phyloP scores from a whole-genome alignment of 2,797 vertebrate genomes.

The Tarsius wallacei region DNA sequence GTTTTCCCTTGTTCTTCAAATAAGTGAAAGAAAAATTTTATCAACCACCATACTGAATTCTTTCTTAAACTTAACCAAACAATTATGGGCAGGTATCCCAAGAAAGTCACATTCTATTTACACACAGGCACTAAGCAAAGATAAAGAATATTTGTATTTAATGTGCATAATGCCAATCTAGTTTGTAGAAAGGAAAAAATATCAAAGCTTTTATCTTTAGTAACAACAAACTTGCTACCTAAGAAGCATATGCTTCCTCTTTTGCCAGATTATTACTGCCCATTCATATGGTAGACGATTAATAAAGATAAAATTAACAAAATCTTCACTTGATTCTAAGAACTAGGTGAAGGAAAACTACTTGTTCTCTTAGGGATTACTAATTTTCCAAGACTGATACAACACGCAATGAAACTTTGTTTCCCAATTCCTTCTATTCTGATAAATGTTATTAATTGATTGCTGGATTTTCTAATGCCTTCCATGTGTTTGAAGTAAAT shows the following conservation, averaged over 20 bases:
- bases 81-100: background rate
- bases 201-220: background rate
- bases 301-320: background rate
- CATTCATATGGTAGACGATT: background rate
- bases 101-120: slow-evolving; percentile 73
- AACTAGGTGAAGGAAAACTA: background rate
- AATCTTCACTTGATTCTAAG: background rate
- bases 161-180: background rate
- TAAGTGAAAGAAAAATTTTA: background rate
- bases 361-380: background rate
- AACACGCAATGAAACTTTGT: background rate
- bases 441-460: background rate
- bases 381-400: slow-evolving; percentile 15
- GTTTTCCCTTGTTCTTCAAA: background rate
- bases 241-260: background rate
- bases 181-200: background rate
- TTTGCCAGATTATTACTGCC: background rate
- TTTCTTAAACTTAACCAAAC: background rate
- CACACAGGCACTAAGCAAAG: slow-evolving; percentile 15
- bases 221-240: background rate
- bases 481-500: background rate
- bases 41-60: background rate
- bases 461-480: background rate
- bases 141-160: slow-evolving; percentile 60
- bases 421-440: background rate